A percentile compares a stretch with the other conserved stretches of the same genome.
phyloP scores from a whole-genome alignment of 2,797 vertebrate genomes.

The Labeo calbasu region DNA sequence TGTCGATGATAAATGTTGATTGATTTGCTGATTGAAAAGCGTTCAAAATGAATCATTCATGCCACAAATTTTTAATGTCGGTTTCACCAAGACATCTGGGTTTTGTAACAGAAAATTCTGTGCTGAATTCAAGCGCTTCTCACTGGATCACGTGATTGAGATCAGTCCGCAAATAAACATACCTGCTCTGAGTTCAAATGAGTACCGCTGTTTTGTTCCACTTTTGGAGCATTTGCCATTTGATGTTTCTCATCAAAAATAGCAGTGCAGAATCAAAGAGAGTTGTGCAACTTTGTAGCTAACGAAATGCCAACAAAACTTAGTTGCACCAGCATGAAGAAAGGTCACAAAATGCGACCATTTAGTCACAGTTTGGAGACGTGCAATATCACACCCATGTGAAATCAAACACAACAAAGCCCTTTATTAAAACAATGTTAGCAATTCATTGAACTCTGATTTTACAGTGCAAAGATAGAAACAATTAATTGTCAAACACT shows the following conservation, averaged over 20 bases:
- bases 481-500: not conserved
- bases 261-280: not conserved
- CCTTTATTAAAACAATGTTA: not conserved
- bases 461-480: too few species aligned
- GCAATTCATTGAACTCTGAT: not conserved
- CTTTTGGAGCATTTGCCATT: not conserved
- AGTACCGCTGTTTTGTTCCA: not conserved
- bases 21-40: not conserved
- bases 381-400: not conserved
- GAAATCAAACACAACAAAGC: not conserved
- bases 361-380: not conserved
- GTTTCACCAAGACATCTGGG: not conserved
- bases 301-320: not conserved
- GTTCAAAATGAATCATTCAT: not conserved
- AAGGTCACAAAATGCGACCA: not conserved
- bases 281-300: not conserved
- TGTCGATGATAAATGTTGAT: not conserved
- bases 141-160: not conserved
- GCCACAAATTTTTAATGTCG: not conserved
- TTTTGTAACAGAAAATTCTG: not conserved
- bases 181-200: not conserved
- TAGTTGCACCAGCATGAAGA: not conserved
- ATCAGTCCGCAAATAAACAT: not conserved
- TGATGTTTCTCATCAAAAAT: constrained; percentile 8
- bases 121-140: not conserved